phyloP scores from a whole-genome alignment of 2,888 invertebrate species.

The Dynastes maya region DNA sequence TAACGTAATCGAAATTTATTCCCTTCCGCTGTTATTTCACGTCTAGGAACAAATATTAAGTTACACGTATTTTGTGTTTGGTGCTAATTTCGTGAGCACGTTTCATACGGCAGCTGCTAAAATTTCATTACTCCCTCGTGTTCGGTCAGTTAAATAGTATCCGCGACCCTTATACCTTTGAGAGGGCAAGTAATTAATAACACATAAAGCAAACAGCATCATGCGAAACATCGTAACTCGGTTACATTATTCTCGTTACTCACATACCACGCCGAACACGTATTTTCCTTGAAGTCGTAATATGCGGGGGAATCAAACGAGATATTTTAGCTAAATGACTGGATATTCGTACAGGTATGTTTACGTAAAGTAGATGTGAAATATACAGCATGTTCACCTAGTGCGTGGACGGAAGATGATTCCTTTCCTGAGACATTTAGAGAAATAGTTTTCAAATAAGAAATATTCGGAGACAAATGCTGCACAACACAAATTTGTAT shows the following conservation, averaged over 20 bases:
- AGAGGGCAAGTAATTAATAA: not conserved
- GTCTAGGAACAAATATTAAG: not conserved
- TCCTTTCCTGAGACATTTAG: too few species aligned
- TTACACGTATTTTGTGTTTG: not conserved
- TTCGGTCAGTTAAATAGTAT: constrained; percentile 6
- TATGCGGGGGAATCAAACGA: too few species aligned
- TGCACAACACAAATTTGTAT: too few species aligned
- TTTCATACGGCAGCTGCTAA: not conserved
- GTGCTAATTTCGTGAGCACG: constrained; percentile 10
- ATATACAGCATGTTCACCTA: too few species aligned
- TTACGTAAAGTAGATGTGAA: too few species aligned
- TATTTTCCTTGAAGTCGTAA: constrained; percentile 7
- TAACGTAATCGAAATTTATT: too few species aligned
- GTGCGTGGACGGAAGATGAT: too few species aligned
- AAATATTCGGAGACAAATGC: too few species aligned
- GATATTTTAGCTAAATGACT: too few species aligned
- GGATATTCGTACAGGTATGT: too few species aligned
- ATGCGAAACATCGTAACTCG: not conserved
- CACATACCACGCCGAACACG: not conserved
- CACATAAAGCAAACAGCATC: not conserved
- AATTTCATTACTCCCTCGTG: constrained; percentile 1
- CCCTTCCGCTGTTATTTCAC: too few species aligned
- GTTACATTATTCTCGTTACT: constrained; percentile 7
- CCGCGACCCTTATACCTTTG: not conserved
- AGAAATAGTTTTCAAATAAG: too few species aligned